Evolutionary conservation across 2,113 vertebrate genomes (phyloP), one percentile per base, ranked within the genome.

Genomic region (Atractosteus spatula): DNA sequence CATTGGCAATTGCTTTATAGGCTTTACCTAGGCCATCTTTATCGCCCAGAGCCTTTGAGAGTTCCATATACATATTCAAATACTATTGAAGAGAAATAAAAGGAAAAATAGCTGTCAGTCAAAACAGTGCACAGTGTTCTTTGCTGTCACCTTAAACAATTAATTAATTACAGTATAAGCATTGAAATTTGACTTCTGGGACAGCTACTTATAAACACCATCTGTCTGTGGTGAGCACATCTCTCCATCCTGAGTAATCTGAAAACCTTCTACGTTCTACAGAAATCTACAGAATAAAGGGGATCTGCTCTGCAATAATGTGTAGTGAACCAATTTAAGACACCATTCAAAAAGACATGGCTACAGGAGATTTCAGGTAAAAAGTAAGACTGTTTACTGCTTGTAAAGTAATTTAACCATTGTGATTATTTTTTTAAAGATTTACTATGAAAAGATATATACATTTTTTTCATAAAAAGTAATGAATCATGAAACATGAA

Each of bases 1-100:
- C 86, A 68, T 75, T 79, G 69, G 84, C 83, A 16, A 79, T 76
- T 1, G 86, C 85, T 66, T 73, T 86, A 72, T 84, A 87, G 12
- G 81, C 70, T 66, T 72, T 81, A 0, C 76, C 83, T 14, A 84
- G 68, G 4, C 77, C 70, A 0, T 79, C 72, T 14, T 71, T 4
- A 8, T 91, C 76, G 41, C 78, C 41, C 66, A 87, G 74, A 0
- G 41, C 56, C 1, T 42, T 72, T 4, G 17, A 83, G 2, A 87
- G 83, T 66, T 87, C 73, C 68, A 84, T 59, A 63, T 70, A 82
- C 0, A 41, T 68, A 56, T 71, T 81, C 51, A 90, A 82, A 74
- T 84, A 81, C 89, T 91, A 73, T 69, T 42, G 51, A 44, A 42
- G 55, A 69, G 55, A 56, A 13, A 69, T 55, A 59, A n/a, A 57